Percentiles rank a stretch among this genome's conserved stretches.
phyloP scores from a whole-genome alignment of 1,140 invertebrate genomes.

The Paraescarpia echinospica region DNA sequence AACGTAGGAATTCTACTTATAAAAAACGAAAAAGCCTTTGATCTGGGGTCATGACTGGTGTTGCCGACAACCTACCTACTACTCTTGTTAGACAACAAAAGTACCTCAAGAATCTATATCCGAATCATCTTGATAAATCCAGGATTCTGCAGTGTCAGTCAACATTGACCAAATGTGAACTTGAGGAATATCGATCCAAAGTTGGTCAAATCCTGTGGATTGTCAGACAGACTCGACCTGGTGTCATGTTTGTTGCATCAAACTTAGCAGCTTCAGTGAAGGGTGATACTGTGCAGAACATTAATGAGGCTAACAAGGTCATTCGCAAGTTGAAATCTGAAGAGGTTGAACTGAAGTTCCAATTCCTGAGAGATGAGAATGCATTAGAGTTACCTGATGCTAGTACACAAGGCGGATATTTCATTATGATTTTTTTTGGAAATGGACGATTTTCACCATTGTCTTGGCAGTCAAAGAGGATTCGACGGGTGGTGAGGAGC shows the following conservation, averaged over 20 bases:
- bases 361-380: no score
- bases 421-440: not conserved
- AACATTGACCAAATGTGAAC: conserved; percentile 12
- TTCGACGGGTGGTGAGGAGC: conserved; percentile 15
- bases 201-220: conserved; percentile 33
- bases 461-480: not conserved
- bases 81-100: no score
- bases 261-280: conserved; percentile 23
- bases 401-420: not conserved
- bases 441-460: conserved; percentile 5
- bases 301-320: conserved; percentile 30
- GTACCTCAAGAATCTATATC: conserved; percentile 20
- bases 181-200: conserved; percentile 18
- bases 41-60: no score
- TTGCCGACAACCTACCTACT: no score
- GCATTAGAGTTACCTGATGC: conserved; percentile 26
- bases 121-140: conserved; percentile 13
- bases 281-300: conserved; percentile 23
- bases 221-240: conserved; percentile 32
- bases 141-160: not conserved
- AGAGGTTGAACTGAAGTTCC: conserved; percentile 24
- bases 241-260: conserved; percentile 30
- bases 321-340: conserved; percentile 17
- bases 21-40: no score
- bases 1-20: no score